phyloP scores from a whole-genome alignment of 2,113 vertebrate species.

The Lates calcarifer region DNA sequence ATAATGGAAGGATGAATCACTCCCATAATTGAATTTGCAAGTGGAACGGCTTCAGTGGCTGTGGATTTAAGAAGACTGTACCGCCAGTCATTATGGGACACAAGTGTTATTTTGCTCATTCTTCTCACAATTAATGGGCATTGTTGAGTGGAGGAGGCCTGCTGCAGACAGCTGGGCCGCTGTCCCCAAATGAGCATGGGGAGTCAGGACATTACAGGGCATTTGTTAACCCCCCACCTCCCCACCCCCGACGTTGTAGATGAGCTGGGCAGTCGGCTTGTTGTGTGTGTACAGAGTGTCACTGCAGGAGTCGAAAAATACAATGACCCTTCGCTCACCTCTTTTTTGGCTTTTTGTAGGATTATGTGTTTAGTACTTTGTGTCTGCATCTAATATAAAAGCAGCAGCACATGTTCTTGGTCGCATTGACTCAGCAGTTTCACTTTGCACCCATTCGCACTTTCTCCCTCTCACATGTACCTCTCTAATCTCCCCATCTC shows the following conservation, averaged over 20 bases:
- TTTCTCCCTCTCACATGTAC: constrained; percentile 30
- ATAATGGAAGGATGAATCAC: constrained; percentile 84
- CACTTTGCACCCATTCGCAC: constrained; percentile 39
- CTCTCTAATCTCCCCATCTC: constrained; percentile 45
- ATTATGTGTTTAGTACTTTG: constrained; percentile 53
- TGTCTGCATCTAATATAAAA: constrained; percentile 60
- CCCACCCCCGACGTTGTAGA: constrained; percentile 43
- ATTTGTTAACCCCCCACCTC: constrained; percentile 48
- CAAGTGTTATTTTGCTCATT: constrained; percentile 56
- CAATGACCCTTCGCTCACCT: constrained; percentile 26
- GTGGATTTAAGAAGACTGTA: constrained; percentile 67
- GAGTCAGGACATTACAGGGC: constrained; percentile 35
- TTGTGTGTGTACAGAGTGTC: constrained; percentile 11
- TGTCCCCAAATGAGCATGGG: constrained; percentile 15
- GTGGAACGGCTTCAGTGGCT: constrained; percentile 75
- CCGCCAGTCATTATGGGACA: constrained; percentile 52
- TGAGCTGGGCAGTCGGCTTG: constrained; percentile 16
- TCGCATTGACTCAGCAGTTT: constrained; percentile 68
- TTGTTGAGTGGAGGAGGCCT: constrained; percentile 47
- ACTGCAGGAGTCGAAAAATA: constrained; percentile 30
- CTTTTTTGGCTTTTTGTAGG: constrained; percentile 43
- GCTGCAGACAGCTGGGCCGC: constrained; percentile 45
- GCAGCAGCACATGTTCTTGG: constrained; percentile 40
- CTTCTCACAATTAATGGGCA: constrained; percentile 56
- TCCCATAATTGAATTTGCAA: constrained; percentile 83